Conservation (phyloP, 2,888 invertebrate genomes). For the Eupsilia transversa region DNA sequence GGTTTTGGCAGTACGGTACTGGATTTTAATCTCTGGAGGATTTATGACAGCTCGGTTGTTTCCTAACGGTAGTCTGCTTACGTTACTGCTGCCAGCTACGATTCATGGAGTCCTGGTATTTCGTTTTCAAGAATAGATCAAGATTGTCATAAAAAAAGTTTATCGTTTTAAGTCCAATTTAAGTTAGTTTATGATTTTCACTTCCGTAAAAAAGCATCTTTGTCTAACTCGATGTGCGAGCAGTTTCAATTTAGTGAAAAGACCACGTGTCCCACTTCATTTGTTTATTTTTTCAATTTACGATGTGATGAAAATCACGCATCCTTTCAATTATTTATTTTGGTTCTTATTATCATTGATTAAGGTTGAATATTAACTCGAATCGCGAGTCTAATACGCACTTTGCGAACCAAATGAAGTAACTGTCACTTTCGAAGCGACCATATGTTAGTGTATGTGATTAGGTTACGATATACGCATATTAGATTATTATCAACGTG, state of each 20-base stretch:
- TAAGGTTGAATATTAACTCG: slow-evolving; percentile 54
- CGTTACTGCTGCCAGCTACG: slow-evolving; percentile 36
- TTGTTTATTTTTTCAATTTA: slow-evolving; percentile 50
- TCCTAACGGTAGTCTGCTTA: slow-evolving; percentile 48
- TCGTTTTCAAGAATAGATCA: slow-evolving; percentile 41
- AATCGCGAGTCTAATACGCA: slow-evolving; percentile 40
- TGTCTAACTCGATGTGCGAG: background rate
- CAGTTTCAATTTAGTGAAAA: slow-evolving; percentile 40
- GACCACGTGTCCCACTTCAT: slow-evolving; percentile 22
- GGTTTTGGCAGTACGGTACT: slow-evolving; percentile 44
- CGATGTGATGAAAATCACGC: slow-evolving; percentile 54
- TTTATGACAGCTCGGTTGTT: slow-evolving; percentile 42
- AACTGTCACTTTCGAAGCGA: slow-evolving; percentile 70
- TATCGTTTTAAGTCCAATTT: background rate
- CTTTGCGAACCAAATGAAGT: slow-evolving; percentile 61
- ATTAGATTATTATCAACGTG: slow-evolving; percentile 41
- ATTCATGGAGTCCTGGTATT: slow-evolving; percentile 49
- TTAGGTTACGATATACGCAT: slow-evolving; percentile 49
- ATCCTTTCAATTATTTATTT: slow-evolving; percentile 34
- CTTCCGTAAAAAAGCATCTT: slow-evolving; percentile 2
- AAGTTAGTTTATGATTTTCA: background rate
- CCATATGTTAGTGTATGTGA: slow-evolving; percentile 56
- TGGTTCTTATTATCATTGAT: slow-evolving; percentile 44
- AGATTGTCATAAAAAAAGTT: slow-evolving; percentile 14
- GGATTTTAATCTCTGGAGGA: slow-evolving; percentile 50